Evolutionary conservation across 2,888 invertebrate species (phyloP), one percentile per base, ranked within the genome.

Genomic region (Lasioglossum marginatum): DNA sequence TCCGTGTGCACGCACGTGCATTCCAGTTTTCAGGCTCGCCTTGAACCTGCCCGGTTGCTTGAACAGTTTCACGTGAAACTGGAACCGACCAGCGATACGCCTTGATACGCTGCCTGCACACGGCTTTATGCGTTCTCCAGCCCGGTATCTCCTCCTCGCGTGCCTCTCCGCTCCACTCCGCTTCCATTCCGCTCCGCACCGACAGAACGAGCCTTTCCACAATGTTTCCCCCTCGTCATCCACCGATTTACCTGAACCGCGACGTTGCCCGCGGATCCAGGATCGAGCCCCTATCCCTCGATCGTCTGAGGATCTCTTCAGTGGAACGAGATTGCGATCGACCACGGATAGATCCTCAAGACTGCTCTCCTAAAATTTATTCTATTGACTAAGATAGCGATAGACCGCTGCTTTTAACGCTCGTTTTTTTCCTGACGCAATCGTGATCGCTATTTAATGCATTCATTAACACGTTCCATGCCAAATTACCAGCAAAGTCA

Each of bases 1-100:
- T 79, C 71, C 82, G 37, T 77, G 79, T 79, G 77, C 83, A 77
- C 70, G 77, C 77, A 45, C 68, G 76, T 79, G 81, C 60, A 77
- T 78, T 83, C 89, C 88, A 83, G 76, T 79, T 79, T 77, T 77
- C 82, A 86, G 57, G 90, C 85, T 92, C 77, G 89, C 92, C 92
- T 92, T 92, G 92, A 92, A 92, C 92, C 92, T 91, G 89, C 84
- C 63, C 76, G 81, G 77, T 79, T 80, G 82, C 74, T 79, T 60
- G 68, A 86, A 85, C 87, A 87, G 92, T 91, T 92, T 92, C 92
- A 88, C 90, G 90, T 88, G 92, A 92, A 92, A 92, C 91, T 92
- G 86, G 89, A 92, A 89, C 90, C 92, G 89, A 82, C 83, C 85
- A 85, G 86, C 88, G 90, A 92, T 90, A 88, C 89, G 89, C 86